Percentiles rank a stretch among this genome's conserved stretches.
phyloP scores from a whole-genome alignment of 2,113 vertebrate genomes.

The Agelaius tricolor region DNA sequence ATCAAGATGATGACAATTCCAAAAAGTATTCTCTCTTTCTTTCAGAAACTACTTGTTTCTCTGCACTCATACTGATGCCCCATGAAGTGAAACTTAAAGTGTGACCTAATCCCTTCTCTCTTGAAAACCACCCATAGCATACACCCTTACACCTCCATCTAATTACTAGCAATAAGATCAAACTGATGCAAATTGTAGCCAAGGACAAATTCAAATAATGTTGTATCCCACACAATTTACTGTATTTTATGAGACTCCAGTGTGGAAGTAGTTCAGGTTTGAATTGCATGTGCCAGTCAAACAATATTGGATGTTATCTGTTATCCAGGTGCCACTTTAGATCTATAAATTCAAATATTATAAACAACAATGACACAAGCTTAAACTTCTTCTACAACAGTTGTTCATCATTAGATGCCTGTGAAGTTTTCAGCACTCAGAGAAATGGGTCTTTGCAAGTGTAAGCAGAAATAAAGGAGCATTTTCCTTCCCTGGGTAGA shows the following conservation, averaged over 20 bases:
- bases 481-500: neutral
- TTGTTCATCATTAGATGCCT: neutral
- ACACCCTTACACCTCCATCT: neutral
- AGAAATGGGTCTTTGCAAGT: neutral
- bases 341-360: neutral
- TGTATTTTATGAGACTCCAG: neutral
- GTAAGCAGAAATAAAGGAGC: neutral
- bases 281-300: neutral
- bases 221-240: neutral
- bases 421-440: neutral
- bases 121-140: neutral
- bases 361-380: neutral
- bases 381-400: neutral
- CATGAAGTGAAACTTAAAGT: rapidly evolving
- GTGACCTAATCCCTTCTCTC: neutral
- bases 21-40: neutral
- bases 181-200: neutral
- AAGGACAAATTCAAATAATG: neutral
- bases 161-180: neutral
- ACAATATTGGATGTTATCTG: neutral
- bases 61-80: neutral
- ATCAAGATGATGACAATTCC: neutral
- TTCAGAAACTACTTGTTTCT: neutral
- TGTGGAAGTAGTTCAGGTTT: neutral
- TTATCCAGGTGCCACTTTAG: neutral